phyloP scores from a whole-genome alignment of 2,113 vertebrate species.

The Calidris pygmaea region DNA sequence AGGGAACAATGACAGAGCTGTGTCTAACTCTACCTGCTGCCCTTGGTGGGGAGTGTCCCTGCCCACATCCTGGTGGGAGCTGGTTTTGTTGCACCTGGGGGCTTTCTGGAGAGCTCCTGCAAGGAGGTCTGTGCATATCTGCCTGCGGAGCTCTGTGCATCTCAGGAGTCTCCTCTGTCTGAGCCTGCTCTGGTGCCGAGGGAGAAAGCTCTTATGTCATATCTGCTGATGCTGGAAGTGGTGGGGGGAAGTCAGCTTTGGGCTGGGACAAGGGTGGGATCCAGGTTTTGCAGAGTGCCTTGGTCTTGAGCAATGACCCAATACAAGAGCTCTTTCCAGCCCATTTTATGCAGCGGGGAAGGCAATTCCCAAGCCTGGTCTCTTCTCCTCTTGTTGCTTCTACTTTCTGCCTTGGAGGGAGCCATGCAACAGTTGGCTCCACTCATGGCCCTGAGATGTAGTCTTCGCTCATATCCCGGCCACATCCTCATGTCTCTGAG shows the following conservation, averaged over 20 bases:
- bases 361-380: not conserved
- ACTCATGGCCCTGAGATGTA: not conserved
- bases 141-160: not conserved
- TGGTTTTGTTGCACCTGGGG: not conserved
- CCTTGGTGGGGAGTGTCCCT: not conserved
- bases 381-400: not conserved
- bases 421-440: not conserved
- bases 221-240: not conserved
- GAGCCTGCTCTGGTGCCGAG: not conserved
- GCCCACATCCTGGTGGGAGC: not conserved
- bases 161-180: not conserved
- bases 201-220: not conserved
- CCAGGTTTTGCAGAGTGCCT: not conserved
- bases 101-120: not conserved
- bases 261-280: not conserved
- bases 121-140: not conserved
- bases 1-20: not conserved
- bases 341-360: not conserved
- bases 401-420: not conserved
- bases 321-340: not conserved
- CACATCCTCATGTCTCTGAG: not conserved
- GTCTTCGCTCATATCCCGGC: not conserved
- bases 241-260: not conserved
- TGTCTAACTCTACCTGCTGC: too few relatives aligned
- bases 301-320: not conserved